Evolutionary conservation across 2,113 vertebrate genomes (phyloP), one percentile per base, ranked within the genome.

Genomic region (Rhinopomastus cyanomelas): DNA sequence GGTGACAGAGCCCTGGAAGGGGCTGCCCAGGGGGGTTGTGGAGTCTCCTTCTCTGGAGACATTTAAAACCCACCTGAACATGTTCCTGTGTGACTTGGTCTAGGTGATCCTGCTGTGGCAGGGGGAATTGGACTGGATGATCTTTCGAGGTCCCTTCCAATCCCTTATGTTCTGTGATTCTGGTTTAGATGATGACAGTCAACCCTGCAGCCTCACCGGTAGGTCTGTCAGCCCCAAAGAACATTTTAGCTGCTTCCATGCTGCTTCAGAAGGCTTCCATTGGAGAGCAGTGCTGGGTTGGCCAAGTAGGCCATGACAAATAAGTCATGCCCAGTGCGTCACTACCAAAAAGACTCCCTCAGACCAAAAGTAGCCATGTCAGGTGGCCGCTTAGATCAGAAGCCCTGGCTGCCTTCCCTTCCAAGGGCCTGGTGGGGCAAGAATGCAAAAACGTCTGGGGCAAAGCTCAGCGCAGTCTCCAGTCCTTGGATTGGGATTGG

Each of bases 321-420:
- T 30, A 29, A 59, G 29, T 61, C 17, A 2, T 0, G 1, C 23
- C 72, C 1, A 1, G 16, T 44, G 42, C 3, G 1, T 44, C 91
- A 42, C 61, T 61, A 8, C 65, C 25, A 18, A 60, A 66, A 12
- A 8, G 23, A 44, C 49, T 77, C 71, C 48, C 34, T 59, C 30
- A 29, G 22, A 44, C 66, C 4, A 3, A 32, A 75, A 82, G 49
- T 36, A 71, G 52, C 60, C 80, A 22, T 0, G 0, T 89, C 49
- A 64, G 59, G 7, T 44, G 44, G 57, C 26, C 55, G 9, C 27
- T 25, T 25, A 55, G 39, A 29, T 66, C 57, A 26, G 25, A 36
- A 76, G 9, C 68, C 61, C 34, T 44, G 61, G 2, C 56, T 71
- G 46, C 8, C 51, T 85, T 80, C 59, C 20, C n/a, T 91, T 72